Conservation (phyloP, 2,113 vertebrate genomes). For the Megaceryle maxima region DNA sequence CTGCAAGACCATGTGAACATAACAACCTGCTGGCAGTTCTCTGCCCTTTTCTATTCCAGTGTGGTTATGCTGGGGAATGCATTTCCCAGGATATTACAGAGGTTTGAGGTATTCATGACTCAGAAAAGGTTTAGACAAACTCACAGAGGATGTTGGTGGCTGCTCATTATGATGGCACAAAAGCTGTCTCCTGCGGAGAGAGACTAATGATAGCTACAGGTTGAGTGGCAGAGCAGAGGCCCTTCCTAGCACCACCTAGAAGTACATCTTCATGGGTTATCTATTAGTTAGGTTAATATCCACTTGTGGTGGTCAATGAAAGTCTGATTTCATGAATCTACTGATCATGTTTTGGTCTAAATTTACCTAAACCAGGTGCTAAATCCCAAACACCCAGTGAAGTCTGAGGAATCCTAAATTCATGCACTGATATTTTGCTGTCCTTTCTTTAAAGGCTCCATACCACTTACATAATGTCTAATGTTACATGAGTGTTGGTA, state of each 20-base stretch:
- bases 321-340: neutral
- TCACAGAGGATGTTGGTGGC: neutral
- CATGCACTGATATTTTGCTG: neutral
- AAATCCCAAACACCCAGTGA: neutral
- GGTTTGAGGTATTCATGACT: neutral
- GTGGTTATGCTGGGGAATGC: accelerated
- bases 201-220: neutral
- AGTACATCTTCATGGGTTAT: neutral
- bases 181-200: neutral
- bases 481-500: neutral
- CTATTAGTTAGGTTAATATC: neutral
- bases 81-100: neutral
- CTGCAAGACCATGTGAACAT: neutral
- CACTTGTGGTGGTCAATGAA: neutral
- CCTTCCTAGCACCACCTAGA: neutral
- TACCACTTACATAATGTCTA: neutral
- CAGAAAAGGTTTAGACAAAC: neutral
- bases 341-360: neutral
- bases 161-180: neutral
- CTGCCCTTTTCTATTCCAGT: neutral
- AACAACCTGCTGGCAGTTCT: neutral
- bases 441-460: neutral
- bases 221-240: neutral
- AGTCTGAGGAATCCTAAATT: neutral
- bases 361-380: neutral